Percentiles rank a stretch among this genome's conserved stretches.
Conservation (phyloP, 2,888 invertebrate species). For the Dicyrtoma fusca region DNA sequence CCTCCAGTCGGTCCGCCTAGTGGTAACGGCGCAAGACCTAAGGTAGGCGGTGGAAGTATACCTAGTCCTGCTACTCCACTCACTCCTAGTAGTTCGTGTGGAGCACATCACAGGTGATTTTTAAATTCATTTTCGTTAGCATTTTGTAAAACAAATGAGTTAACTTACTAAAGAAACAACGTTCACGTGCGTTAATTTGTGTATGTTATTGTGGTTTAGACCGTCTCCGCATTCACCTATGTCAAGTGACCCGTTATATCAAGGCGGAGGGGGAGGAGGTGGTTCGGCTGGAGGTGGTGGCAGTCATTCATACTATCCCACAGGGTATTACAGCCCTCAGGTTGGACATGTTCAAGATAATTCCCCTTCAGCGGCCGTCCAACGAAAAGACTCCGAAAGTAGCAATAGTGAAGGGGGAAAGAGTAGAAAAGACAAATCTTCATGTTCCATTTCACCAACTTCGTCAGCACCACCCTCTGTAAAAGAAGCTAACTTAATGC, state of each 20-base stretch:
- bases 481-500: conserved; percentile 89
- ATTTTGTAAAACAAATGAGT: no score
- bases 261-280: conserved; percentile 42
- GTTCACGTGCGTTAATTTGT: no score
- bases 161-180: no score
- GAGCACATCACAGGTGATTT: conserved; percentile 54
- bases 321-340: conserved; percentile 55
- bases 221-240: conserved; percentile 56
- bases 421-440: conserved; percentile 57
- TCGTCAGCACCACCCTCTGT: conserved; percentile 60
- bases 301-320: conserved; percentile 53
- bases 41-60: conserved; percentile 56
- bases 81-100: conserved; percentile 56
- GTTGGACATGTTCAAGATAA: conserved; percentile 53
- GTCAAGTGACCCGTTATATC: conserved; percentile 53
- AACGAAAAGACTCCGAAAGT: conserved; percentile 59
- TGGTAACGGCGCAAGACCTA: conserved; percentile 54
- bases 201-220: conserved; percentile 37
- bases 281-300: conserved; percentile 47
- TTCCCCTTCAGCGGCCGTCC: conserved; percentile 58
- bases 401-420: conserved; percentile 57
- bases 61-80: conserved; percentile 57
- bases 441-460: conserved; percentile 57
- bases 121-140: background rate
- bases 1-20: conserved; percentile 46